Base-by-base conservation (phyloP, 2,888 invertebrate species). In the Macaria notata region DNA sequence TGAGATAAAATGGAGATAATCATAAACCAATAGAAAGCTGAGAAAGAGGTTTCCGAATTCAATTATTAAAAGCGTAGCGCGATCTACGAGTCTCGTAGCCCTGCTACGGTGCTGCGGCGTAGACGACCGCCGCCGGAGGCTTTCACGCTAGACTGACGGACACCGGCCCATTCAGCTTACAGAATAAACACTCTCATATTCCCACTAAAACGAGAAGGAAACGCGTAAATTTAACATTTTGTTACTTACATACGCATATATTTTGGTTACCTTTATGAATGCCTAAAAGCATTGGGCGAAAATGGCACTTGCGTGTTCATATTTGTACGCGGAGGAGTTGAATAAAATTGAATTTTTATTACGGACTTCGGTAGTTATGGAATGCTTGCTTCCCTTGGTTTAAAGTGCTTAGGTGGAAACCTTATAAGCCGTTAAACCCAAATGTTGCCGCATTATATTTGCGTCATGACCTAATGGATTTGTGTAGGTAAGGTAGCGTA, bases 71-170 rank as follows among this genome's bases (percentile, higher is more conserved):
- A 52, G 36, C 69, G 70, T 67, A 68, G 70, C 65, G 66, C 60
- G 56, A 54, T 62, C 60, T 62, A 62, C 63, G 61, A 39, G 39
- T 46, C 65, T 59, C 33, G 61, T 62, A 65, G 65, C 66, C 60
- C 54, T 46, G 60, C 50, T 68, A 65, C 67, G 61, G 39, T 9
- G 72, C 75, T 79, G 78, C 81, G 73, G 49, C 76, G 84, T 79
- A 84, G 83, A 76, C 85, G 85, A 75, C 83, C 83, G 70, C 66
- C 54, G 74, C 54, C 71, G 64, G 46, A 66, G 67, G 72, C 63
- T 67, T 70, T 68, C 73, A 69, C 75, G 78, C 72, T 66, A 80
- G 72, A 85, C 85, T 84, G 81, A 71, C 68, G 69, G 62, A 63
- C 42, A n/a, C 46, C 50, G 50, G 59, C 47, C 53, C 53, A 52